These are phyloP conservation scores for Balanococcus diminutus DNA, from an alignment of 2,888 invertebrate species.

Conservation along the genomic window DNA sequence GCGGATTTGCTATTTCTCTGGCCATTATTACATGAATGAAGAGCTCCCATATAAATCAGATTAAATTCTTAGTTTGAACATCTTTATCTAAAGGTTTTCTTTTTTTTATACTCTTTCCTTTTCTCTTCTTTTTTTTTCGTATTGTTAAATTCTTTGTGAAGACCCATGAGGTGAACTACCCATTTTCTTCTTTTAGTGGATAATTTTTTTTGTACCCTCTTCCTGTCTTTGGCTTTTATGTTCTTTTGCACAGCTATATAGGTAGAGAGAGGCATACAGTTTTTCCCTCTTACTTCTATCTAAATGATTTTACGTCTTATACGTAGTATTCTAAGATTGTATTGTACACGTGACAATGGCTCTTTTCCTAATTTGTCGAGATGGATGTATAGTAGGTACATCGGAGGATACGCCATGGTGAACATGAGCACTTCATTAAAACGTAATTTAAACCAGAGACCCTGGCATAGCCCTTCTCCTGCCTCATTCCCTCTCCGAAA, in stretches of 20 bases:
- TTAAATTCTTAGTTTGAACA: slow-evolving; percentile 11
- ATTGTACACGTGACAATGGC: background rate
- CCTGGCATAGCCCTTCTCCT: background rate
- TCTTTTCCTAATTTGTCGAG: background rate
- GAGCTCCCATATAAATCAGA: slow-evolving; percentile 5
- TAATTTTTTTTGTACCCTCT: slow-evolving; percentile 20
- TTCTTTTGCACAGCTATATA: slow-evolving; percentile 19
- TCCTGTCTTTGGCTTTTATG: slow-evolving; percentile 15
- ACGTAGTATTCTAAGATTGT: no score
- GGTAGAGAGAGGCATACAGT: background rate
- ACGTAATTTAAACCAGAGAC: background rate
- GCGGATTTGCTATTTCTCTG: slow-evolving; percentile 5
- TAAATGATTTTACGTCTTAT: background rate
- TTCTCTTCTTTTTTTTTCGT: background rate
- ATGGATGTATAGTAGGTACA: no score
- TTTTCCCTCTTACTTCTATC: background rate
- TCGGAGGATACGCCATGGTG: background rate
- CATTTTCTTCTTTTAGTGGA: slow-evolving; percentile 19
- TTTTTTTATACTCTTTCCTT: background rate
- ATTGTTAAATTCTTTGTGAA: slow-evolving; percentile 5
- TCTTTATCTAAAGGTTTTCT: slow-evolving; percentile 6
- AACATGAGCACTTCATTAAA: background rate
- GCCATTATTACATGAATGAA: slow-evolving; percentile 11
- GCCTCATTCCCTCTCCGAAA: background rate
- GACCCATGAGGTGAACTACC: slow-evolving; percentile 4